Evolutionary conservation across 2,797 vertebrate genomes (phyloP), one percentile per base, ranked within the genome.

Genomic region (Syndactyla subalaris): DNA sequence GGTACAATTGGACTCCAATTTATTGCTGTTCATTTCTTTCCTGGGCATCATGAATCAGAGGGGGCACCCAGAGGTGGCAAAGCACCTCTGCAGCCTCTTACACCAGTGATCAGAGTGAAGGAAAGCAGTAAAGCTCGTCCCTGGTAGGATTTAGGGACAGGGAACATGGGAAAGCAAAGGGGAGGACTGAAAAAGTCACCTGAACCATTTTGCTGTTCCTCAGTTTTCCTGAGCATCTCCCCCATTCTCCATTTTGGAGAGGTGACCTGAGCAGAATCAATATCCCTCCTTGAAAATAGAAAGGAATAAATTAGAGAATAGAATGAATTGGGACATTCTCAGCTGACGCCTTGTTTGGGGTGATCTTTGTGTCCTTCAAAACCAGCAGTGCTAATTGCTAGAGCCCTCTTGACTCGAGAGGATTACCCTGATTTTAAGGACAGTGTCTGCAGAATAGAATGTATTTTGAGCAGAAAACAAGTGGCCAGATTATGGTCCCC

Each of bases 401-500:
- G 43, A 78, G 58, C 29, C 61, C 36, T 18, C 7, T 7, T 34
- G 39, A 10, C 46, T 38, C 43, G 66, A 14, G 36, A n/a, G 32
- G 17, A 62, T 75, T 80, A 41, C 67, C 65, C 57, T 79, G 59
- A 70, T 82, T 93, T 92, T 92, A 81, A 91, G 74, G 92, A 65
- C 41, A 68, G 7, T 38, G n/a, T 49, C 84, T 52, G 45, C 59
- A 71, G 52, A 89, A 85, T 32, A 74, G n/a, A 58, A 22, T 59
- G 59, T 57, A 17, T 88, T 94, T 88, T 92, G 85, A 96, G 87
- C 70, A 89, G 82, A 93, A 96, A 88, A 38, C 54, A 85, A 96
- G 94, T 81, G 73, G 62, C 77, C 41, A 70, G 89, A 87, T 94
- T 95, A 95, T 87, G 81, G 89, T 96, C 88, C 96, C 96, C 92